These are phyloP conservation scores for Drosophila demipolita DNA, from an alignment of 2,888 invertebrate species.

Conservation along the genomic window DNA sequence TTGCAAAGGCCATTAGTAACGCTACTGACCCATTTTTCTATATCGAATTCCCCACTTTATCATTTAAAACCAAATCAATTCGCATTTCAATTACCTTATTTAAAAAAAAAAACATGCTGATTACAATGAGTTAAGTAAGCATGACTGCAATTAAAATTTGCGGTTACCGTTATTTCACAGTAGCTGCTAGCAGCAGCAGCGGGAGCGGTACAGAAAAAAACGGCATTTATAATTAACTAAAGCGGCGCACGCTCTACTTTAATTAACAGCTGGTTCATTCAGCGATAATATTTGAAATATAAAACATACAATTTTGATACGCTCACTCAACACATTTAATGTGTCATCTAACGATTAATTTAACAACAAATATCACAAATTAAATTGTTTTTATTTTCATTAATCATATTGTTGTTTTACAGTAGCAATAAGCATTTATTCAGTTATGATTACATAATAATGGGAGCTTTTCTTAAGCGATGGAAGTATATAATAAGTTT, in stretches of 20 bases:
- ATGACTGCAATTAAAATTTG: constrained; percentile 15
- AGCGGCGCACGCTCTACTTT: constrained; percentile 48
- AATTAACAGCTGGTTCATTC: constrained; percentile 55
- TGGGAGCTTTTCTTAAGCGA: neutral
- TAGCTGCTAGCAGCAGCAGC: constrained; percentile 18
- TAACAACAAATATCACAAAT: neutral
- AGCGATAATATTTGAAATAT: neutral
- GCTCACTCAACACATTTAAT: neutral
- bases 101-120: constrained; percentile 24
- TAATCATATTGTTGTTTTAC: neutral
- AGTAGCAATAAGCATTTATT: neutral
- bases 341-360: neutral
- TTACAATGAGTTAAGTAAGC: constrained; percentile 12
- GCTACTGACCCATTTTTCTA: neutral
- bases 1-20: neutral
- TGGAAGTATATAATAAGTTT: neutral
- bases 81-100: constrained; percentile 28
- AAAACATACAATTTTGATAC: constrained; percentile 12
- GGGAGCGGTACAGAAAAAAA: constrained; percentile 8
- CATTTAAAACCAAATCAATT: constrained; percentile 4
- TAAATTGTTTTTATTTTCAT: neutral
- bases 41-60: neutral
- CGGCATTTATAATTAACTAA: constrained; percentile 65
- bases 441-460: neutral
- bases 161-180: neutral